phyloP scores from a whole-genome alignment of 2,888 invertebrate species.

The Busseola fusca region DNA sequence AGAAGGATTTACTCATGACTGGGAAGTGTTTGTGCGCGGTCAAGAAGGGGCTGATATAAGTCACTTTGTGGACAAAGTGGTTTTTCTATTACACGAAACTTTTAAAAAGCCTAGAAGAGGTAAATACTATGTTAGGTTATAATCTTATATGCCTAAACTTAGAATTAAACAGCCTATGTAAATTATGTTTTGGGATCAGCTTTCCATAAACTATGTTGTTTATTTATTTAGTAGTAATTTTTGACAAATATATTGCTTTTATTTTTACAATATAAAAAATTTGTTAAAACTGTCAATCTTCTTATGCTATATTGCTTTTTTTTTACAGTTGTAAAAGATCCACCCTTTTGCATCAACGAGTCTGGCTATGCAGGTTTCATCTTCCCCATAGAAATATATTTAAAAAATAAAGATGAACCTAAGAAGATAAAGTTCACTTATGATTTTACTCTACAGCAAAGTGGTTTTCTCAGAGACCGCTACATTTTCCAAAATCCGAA shows the following conservation, averaged over 20 bases:
- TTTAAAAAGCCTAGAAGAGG: slow-evolving; percentile 97
- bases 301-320: neutral
- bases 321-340: slow-evolving; percentile 95
- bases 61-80: slow-evolving; percentile 97
- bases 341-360: slow-evolving; percentile 96
- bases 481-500: slow-evolving; percentile 95
- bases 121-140: slow-evolving; percentile 76
- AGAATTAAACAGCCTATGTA: slow-evolving; percentile 35
- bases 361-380: slow-evolving; percentile 99
- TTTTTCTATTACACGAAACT: slow-evolving; percentile 96
- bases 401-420: slow-evolving; percentile 96
- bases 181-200: slow-evolving; percentile 41
- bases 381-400: slow-evolving; percentile 96
- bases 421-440: slow-evolving; percentile 95
- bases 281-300: neutral
- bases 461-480: slow-evolving; percentile 94
- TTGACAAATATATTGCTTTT: slow-evolving; percentile 8
- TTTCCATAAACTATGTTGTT: slow-evolving; percentile 46
- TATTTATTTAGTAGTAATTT: slow-evolving; percentile 39
- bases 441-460: slow-evolving; percentile 94
- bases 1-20: slow-evolving; percentile 98
- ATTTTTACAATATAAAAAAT: neutral
- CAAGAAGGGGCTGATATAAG: slow-evolving; percentile 96
- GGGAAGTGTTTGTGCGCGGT: slow-evolving; percentile 98
- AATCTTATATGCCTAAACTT: slow-evolving; percentile 3